Evolutionary conservation across 1,140 invertebrate species (phyloP).

Genomic region (Stratiolaelaps scimitus): DNA sequence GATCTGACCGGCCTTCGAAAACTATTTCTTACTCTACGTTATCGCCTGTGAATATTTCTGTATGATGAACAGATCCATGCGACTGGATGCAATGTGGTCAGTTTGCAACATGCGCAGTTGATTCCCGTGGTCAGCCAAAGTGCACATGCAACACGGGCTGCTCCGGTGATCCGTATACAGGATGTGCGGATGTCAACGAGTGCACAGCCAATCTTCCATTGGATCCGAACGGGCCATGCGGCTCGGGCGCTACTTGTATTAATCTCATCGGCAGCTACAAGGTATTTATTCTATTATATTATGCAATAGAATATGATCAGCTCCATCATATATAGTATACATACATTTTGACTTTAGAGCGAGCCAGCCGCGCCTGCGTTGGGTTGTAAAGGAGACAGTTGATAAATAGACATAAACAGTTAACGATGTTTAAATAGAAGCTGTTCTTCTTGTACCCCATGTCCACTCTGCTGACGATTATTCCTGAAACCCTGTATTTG

Average conservation of each 20-base stretch:
- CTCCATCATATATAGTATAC: no score
- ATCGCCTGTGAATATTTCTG: neutral
- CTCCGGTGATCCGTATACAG: slow-evolving; percentile 37
- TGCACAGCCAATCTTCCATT: slow-evolving; percentile 46
- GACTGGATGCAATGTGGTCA: slow-evolving; percentile 37
- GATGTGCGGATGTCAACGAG: slow-evolving; percentile 60
- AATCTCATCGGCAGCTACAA: slow-evolving; percentile 65
- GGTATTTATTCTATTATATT: slow-evolving; percentile 29
- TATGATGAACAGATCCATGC: slow-evolving; percentile 35
- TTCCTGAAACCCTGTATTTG: no score
- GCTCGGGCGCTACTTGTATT: slow-evolving; percentile 66
- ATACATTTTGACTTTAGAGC: no score
- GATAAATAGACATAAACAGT: no score
- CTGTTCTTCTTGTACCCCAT: no score
- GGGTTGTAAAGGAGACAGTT: no score
- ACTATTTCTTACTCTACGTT: slow-evolving; percentile 26
- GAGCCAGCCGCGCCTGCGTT: no score
- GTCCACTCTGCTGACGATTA: no score
- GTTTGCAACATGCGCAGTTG: slow-evolving; percentile 35
- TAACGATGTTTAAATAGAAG: no score
- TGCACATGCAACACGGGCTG: slow-evolving; percentile 36
- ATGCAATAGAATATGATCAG: no score
- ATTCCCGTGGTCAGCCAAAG: slow-evolving; percentile 32
- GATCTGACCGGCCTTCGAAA: neutral
- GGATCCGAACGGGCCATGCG: slow-evolving; percentile 52